These are phyloP conservation scores for Harpalus rufipes DNA, from an alignment of 2,888 invertebrate genomes.

Conservation along the genomic window DNA sequence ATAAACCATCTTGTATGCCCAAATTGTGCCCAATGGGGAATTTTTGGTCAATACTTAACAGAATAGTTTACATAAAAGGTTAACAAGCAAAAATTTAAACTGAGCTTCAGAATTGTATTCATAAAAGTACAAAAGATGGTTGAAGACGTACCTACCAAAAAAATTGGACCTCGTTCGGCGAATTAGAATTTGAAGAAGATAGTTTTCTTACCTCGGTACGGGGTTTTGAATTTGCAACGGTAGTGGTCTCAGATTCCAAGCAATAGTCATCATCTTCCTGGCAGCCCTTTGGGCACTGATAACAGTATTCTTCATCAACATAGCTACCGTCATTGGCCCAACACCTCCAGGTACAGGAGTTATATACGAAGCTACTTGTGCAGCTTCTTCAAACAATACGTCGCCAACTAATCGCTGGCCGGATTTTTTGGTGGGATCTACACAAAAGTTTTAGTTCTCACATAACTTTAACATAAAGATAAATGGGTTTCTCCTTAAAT, in stretches of 20 bases:
- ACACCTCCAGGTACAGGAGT: constrained; percentile 98
- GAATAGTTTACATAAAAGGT: too few relatives aligned
- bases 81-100: too few relatives aligned
- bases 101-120: too few relatives aligned
- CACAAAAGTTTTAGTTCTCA: neutral
- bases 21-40: too few relatives aligned
- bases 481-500: constrained; percentile 2
- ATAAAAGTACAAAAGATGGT: too few relatives aligned
- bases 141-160: too few relatives aligned
- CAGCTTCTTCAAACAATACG: constrained; percentile 91
- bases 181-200: neutral
- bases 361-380: constrained; percentile 89
- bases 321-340: constrained; percentile 99
- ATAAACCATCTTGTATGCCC: too few relatives aligned
- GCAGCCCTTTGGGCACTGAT: constrained; percentile 86
- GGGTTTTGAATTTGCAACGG: constrained; percentile 83
- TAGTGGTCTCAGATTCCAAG: constrained; percentile 87
- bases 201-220: constrained; percentile 88
- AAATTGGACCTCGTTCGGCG: too few relatives aligned
- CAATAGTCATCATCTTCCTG: constrained; percentile 79
- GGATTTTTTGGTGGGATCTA: constrained; percentile 87
- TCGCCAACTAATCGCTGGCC: constrained; percentile 96
- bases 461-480: neutral
- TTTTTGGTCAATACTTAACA: too few relatives aligned
- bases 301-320: constrained; percentile 97